These are phyloP conservation scores for Cyanoramphus novaezelandiae DNA, from an alignment of 2,113 vertebrate genomes.

Conservation along the genomic window DNA sequence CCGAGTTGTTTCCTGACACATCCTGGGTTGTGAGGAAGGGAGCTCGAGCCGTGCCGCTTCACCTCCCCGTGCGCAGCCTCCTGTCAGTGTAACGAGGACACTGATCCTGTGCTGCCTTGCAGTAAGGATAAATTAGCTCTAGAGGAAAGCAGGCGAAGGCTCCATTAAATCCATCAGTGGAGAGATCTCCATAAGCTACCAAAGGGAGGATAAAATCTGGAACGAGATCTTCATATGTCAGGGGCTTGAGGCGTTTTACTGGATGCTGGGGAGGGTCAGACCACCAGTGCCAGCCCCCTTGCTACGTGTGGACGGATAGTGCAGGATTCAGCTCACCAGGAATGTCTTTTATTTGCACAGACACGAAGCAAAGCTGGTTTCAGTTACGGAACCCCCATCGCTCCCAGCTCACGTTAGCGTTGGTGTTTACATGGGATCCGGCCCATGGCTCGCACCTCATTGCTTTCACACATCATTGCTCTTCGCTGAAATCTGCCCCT, in stretches of 20 bases:
- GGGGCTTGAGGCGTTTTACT: background rate
- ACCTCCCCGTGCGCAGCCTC: background rate
- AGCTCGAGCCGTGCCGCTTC: background rate
- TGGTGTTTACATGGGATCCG: background rate
- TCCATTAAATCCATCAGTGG: background rate
- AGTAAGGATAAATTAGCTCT: background rate
- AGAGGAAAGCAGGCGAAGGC: background rate
- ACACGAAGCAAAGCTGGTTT: background rate
- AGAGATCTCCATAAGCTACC: background rate
- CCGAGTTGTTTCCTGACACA: background rate
- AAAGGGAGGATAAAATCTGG: background rate
- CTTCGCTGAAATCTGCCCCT: background rate
- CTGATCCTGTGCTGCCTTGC: background rate
- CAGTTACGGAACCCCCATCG: background rate
- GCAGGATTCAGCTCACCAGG: background rate
- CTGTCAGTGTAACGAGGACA: background rate
- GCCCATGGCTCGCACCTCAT: background rate
- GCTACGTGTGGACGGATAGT: background rate
- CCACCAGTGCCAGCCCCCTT: background rate
- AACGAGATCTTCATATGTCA: rapidly evolving
- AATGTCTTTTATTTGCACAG: background rate
- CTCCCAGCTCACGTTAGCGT: background rate
- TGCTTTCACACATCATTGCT: background rate
- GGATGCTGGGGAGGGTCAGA: background rate
- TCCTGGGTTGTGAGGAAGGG: background rate